These are phyloP conservation scores for Corvus hawaiiensis DNA, from an alignment of 2,113 vertebrate genomes.

Conservation along the genomic window DNA sequence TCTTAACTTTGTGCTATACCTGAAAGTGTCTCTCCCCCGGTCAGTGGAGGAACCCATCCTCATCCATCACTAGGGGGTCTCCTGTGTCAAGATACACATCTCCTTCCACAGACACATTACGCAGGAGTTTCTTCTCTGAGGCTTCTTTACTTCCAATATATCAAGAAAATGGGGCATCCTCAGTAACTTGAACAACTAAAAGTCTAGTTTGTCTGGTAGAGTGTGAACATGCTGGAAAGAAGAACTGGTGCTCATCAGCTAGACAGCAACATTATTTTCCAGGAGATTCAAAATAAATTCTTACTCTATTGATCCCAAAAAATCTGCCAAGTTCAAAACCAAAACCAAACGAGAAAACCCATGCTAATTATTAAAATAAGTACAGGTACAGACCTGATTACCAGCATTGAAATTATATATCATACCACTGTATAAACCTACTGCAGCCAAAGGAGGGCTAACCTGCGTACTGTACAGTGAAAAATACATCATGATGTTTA, in stretches of 20 bases:
- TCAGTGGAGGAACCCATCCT: conserved; percentile 73
- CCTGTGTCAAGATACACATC: conserved; percentile 72
- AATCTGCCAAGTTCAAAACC: not conserved
- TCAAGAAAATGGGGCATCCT: not conserved
- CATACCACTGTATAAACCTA: not conserved
- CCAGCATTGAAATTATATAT: not conserved
- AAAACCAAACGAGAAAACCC: not conserved
- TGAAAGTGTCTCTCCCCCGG: conserved; percentile 79
- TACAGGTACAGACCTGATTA: not conserved
- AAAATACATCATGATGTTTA: not conserved
- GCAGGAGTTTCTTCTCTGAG: conserved; percentile 29
- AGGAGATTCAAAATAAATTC: not conserved
- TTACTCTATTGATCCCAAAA: not conserved
- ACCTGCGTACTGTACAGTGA: not conserved
- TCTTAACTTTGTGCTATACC: conserved; percentile 39
- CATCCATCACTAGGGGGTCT: conserved; percentile 72
- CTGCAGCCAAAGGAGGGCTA: not conserved
- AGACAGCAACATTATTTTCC: not conserved
- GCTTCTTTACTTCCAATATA: not conserved
- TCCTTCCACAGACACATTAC: not conserved
- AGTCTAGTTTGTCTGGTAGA: not conserved
- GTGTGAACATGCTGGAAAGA: not conserved
- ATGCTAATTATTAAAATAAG: not conserved
- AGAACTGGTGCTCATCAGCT: not conserved
- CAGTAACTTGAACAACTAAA: not conserved